Base-by-base conservation (phyloP, 2,113 vertebrate genomes). In the Megaceryle torquata region DNA sequence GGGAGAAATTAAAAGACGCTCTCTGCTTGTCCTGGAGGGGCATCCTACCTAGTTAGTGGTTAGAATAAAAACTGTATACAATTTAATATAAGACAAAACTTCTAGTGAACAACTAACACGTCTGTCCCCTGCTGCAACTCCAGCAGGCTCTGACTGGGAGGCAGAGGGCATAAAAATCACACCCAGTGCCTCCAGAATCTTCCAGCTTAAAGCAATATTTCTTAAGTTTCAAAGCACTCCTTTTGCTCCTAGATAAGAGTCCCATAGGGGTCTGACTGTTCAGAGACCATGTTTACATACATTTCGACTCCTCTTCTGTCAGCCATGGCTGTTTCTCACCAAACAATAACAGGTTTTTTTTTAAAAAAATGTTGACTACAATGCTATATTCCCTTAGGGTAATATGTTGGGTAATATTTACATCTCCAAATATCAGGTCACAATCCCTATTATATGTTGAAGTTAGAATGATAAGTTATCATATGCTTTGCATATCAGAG, bases 21-120 rank as follows among this genome's bases (percentile, higher is more conserved):
- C 97, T 98, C 97, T 97, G 98, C 97, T 98, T 98, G 98, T 98
- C 98, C 97, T 98, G 97, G 97, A 98, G 98, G 98, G 98, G 97
- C 95, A 98, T 98, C 98, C 98, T 98, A 98, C 98, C 97, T 98
- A 98, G 98, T 98, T 98, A 98, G 98, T 98, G 98, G 98, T 98
- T 98, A 98, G 98, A 98, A 98, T 98, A 98, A 98, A 98, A 98
- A 98, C 98, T 98, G 98, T 98, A 98, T 98, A 98, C 98, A 98
- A 98, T 98, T 98, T 98, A 97, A 98, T 97, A 98, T 98, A 98
- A 98, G 98, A 98, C 98, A 98, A 98, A 97, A 98, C 97, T 98
- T 98, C 98, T 98, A 98, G 97, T 97, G 97, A 97, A 98, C 97
- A 96, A 97, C 97, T 98, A 98, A 98, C 98, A 97, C 95, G 92